A percentile compares a stretch with the other conserved stretches of the same genome.
phyloP scores from a whole-genome alignment of 1,140 invertebrate genomes.

The Portunus trituberculatus region DNA sequence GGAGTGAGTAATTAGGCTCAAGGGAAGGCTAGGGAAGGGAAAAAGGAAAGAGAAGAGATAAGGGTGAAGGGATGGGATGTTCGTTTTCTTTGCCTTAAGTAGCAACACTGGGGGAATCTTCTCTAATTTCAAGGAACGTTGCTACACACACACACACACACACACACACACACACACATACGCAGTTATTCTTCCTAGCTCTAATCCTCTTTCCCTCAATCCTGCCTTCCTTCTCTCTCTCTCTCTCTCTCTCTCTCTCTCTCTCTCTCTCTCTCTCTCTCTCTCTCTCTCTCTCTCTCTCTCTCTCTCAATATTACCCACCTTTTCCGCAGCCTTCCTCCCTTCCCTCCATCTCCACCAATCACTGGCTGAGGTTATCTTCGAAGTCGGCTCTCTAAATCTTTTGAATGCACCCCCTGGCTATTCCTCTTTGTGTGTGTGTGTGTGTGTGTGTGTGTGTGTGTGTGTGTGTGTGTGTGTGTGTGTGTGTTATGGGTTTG shows the following conservation, averaged over 20 bases:
- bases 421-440: not conserved
- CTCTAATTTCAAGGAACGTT: too few species aligned
- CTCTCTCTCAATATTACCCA: not conserved
- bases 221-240: not conserved
- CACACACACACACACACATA: too few species aligned
- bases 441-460: slow-evolving; percentile 20
- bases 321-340: not conserved
- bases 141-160: too few species aligned
- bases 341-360: not conserved
- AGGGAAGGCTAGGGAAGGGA: too few species aligned
- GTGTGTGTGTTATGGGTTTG: too few species aligned
- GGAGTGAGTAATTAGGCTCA: too few species aligned
- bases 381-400: not conserved
- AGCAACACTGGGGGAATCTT: too few species aligned
- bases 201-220: not conserved
- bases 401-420: not conserved
- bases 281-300: not conserved
- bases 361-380: not conserved
- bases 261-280: not conserved
- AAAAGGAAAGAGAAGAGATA: too few species aligned
- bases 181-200: too few species aligned
- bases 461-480: too few species aligned
- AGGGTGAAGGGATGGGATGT: too few species aligned
- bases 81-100: too few species aligned
- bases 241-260: not conserved